Evolutionary conservation across 2,888 invertebrate genomes (phyloP), one percentile per base, ranked within the genome.

Genomic region (Serripes groenlandicus): DNA sequence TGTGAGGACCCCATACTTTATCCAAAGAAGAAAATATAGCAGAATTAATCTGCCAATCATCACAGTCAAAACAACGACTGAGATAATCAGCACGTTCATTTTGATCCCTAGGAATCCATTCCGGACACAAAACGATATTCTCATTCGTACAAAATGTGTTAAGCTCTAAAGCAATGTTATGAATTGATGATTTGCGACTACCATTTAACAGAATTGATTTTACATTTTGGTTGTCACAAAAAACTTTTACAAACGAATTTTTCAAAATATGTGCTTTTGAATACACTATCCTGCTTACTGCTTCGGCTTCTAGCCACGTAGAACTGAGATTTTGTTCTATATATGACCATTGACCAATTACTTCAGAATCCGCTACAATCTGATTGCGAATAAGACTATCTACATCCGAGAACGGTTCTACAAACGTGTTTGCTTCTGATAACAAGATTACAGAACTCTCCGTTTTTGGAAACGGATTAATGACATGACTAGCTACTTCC

Each of bases 1-100:
- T n/a, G 64, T 54, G 56, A n/a, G 72, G 66, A 11, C 72, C 78
- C 72, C 78, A 78, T 15, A 35, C 11, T 18, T n/a, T 37, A 54
- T 72, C 35, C 18, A 72, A 52, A 18, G 1, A 11, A 4, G 32
- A 18, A 35, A 72, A 72, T 34, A 42, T 21, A 23, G n/a, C 28
- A 26, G n/a, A 4, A 35, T 23, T 3, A 32, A 71, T 35, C 34
- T 49, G 18, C 77, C 77, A 77, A 37, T 76, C 76, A 28, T 60
- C 76, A 28, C 75, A 52, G 37, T 75, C 75, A 23, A 23, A 34
- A 26, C 42, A 76, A 9, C 76, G 3, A 69, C 58, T 37, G 11
- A 70, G 28, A 76, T 70, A 49, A 60, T 70, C 69, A n/a, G 76
- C 76, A 5, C 21, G 2, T 7, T 62, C 42, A 37, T 74, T 74